phyloP scores from a whole-genome alignment of 2,113 vertebrate genomes.

The Archocentrus centrarchus region DNA sequence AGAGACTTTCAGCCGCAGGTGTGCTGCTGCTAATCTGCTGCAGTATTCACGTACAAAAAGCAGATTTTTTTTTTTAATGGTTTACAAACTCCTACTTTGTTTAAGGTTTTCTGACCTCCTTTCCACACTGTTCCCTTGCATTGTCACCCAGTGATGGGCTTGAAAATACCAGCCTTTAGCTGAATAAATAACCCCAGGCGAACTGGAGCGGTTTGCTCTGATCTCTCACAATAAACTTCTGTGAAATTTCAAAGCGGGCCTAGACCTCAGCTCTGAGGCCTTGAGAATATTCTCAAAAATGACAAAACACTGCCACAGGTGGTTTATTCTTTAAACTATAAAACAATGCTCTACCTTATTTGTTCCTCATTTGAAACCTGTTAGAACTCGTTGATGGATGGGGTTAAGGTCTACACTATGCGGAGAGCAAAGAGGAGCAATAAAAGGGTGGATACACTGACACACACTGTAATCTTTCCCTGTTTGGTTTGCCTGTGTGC shows the following conservation, averaged over 20 bases:
- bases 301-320: conserved; percentile 70
- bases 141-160: conserved; percentile 59
- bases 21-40: conserved; percentile 56
- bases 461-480: conserved; percentile 19
- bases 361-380: conserved; percentile 64
- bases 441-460: conserved; percentile 20
- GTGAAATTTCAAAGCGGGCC: conserved; percentile 76
- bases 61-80: conserved; percentile 42
- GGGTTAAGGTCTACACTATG: conserved; percentile 25
- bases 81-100: conserved; percentile 68
- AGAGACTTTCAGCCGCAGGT: conserved; percentile 53
- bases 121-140: conserved; percentile 44
- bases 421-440: conserved; percentile 17
- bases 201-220: conserved; percentile 47
- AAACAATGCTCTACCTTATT: conserved; percentile 66
- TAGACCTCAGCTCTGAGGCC: conserved; percentile 59
- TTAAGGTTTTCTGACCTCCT: conserved; percentile 56
- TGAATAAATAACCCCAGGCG: conserved; percentile 76
- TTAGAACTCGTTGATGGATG: conserved; percentile 66
- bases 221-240: conserved; percentile 53
- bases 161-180: conserved; percentile 64
- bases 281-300: conserved; percentile 52
- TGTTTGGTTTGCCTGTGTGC: background rate
- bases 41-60: conserved; percentile 40
- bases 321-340: conserved; percentile 73